phyloP scores from a whole-genome alignment of 2,888 invertebrate genomes.

The Spodoptera picta region DNA sequence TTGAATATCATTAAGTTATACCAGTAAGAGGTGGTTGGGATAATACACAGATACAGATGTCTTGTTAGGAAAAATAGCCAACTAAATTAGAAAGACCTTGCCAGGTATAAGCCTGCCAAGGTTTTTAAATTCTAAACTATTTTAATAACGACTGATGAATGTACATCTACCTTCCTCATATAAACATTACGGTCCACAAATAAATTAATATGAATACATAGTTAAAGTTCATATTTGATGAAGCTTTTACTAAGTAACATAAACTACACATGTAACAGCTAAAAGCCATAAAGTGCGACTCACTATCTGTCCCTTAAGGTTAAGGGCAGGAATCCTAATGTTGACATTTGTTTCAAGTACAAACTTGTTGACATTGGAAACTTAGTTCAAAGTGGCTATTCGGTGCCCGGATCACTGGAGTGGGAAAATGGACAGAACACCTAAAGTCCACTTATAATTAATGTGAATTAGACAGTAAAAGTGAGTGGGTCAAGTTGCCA shows the following conservation, averaged over 20 bases:
- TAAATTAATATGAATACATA: conserved; percentile 2
- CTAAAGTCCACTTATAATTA: conserved; percentile 23
- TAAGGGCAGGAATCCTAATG: conserved; percentile 33
- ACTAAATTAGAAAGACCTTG: too few species aligned
- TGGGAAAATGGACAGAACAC: conserved; percentile 37
- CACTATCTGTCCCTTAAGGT: conserved; percentile 46
- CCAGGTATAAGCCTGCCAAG: too few species aligned
- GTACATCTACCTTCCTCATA: too few species aligned
- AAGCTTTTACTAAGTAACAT: conserved; percentile 29
- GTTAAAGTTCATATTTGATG: conserved; percentile 27
- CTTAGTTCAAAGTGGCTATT: conserved; percentile 41
- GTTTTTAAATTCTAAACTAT: too few species aligned
- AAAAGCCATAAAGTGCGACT: conserved; percentile 46
- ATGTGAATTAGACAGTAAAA: conserved; percentile 4
- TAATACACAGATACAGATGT: too few species aligned
- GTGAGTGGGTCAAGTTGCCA: conserved; percentile 2
- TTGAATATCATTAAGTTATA: too few species aligned
- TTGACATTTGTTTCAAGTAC: conserved; percentile 41
- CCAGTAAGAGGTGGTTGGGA: too few species aligned
- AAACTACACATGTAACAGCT: conserved; percentile 44
- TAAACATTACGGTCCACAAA: too few species aligned
- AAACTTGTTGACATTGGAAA: conserved; percentile 50
- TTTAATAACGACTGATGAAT: too few species aligned
- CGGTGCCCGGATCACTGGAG: conserved; percentile 27
- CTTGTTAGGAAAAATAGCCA: too few species aligned